Evolutionary conservation across 1,140 invertebrate genomes (phyloP).

Genomic region (Cydia splendana): DNA sequence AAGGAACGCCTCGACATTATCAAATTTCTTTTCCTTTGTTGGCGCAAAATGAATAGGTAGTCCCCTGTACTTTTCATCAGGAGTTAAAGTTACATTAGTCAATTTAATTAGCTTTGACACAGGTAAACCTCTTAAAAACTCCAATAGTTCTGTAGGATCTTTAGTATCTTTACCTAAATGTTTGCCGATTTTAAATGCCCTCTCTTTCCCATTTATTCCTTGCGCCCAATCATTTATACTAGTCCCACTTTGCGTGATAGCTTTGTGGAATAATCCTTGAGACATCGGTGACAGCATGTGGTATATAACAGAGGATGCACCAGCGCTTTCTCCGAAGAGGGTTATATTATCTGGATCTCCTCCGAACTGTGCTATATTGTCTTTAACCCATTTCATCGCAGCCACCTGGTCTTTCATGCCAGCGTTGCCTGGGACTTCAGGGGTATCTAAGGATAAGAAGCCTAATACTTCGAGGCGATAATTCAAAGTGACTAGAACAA

Average conservation of each 20-base stretch:
- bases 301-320: conserved; percentile 84
- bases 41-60: conserved; percentile 72
- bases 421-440: conserved; percentile 83
- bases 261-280: conserved; percentile 79
- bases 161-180: conserved; percentile 70
- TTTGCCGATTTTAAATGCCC: conserved; percentile 69
- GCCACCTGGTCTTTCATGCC: conserved; percentile 85
- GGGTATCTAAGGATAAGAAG: conserved; percentile 81
- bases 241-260: conserved; percentile 83
- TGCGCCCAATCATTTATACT: conserved; percentile 80
- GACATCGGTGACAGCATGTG: conserved; percentile 87
- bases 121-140: conserved; percentile 74
- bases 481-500: conserved; percentile 86
- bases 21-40: conserved; percentile 71
- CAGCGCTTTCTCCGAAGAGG: conserved; percentile 87
- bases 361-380: conserved; percentile 83
- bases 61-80: conserved; percentile 64
- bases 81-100: conserved; percentile 52
- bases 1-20: conserved; percentile 63
- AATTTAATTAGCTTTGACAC: conserved; percentile 61
- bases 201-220: conserved; percentile 52
- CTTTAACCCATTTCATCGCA: conserved; percentile 68
- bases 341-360: conserved; percentile 87
- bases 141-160: conserved; percentile 64
- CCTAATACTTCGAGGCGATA: conserved; percentile 84